Evolutionary conservation across 1,140 invertebrate species (phyloP).

Genomic region (Drosophila bipectinata): DNA sequence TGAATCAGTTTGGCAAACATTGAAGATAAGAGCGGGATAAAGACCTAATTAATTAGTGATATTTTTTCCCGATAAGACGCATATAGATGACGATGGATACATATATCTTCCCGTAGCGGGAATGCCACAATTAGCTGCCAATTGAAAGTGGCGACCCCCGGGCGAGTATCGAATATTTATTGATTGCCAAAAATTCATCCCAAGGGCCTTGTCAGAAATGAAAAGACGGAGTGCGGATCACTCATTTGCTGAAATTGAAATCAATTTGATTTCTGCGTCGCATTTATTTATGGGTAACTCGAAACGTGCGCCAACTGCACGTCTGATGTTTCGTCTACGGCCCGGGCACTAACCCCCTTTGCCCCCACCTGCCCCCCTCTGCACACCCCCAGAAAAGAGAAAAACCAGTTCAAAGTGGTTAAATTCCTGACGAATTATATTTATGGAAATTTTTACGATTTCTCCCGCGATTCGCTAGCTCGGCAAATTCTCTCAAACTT

Average conservation of each 20-base stretch:
- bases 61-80: slow-evolving; percentile 47
- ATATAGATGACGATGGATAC: background rate
- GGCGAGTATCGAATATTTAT: slow-evolving; percentile 33
- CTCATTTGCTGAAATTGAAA: slow-evolving; percentile 65
- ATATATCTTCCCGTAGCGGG: background rate
- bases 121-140: slow-evolving; percentile 55
- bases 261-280: slow-evolving; percentile 72
- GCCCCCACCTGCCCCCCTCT: background rate
- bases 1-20: slow-evolving; percentile 33
- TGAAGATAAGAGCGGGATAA: slow-evolving; percentile 40
- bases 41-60: slow-evolving; percentile 65
- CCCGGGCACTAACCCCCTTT: slow-evolving; percentile 24
- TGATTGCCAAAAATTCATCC: slow-evolving; percentile 71
- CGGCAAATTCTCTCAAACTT: slow-evolving; percentile 54
- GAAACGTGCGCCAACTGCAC: slow-evolving; percentile 65
- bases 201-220: slow-evolving; percentile 25
- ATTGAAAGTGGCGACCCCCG: slow-evolving; percentile 62
- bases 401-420: slow-evolving; percentile 61
- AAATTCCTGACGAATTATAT: slow-evolving; percentile 37
- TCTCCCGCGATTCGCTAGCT: slow-evolving; percentile 17
- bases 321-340: slow-evolving; percentile 33
- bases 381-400: background rate
- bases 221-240: slow-evolving; percentile 16
- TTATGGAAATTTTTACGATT: slow-evolving; percentile 59
- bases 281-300: slow-evolving; percentile 65